phyloP scores from a whole-genome alignment of 2,797 vertebrate species.

The Pyrocephalus nanus region DNA sequence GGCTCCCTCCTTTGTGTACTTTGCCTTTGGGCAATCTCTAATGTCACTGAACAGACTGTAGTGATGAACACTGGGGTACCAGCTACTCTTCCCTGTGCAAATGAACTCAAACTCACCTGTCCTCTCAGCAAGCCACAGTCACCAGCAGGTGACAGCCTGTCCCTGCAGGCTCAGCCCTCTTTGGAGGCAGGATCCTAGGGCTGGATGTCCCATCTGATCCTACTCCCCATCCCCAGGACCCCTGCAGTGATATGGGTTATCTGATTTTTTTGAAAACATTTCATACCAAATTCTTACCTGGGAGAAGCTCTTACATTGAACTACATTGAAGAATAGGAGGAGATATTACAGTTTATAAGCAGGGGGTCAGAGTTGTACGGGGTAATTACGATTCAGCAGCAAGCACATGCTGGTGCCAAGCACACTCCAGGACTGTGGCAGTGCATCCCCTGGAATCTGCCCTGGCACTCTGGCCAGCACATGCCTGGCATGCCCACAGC shows the following conservation, averaged over 20 bases:
- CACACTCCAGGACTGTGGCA: fast-evolving
- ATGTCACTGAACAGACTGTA: not conserved
- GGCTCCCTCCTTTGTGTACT: not conserved
- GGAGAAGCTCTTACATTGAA: not conserved
- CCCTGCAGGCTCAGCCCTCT: not conserved
- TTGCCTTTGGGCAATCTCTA: not conserved
- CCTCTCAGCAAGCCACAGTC: not conserved
- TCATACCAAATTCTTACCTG: not conserved
- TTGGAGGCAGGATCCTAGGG: not conserved
- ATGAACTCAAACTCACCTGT: not conserved
- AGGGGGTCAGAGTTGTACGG: not conserved
- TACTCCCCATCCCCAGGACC: no score
- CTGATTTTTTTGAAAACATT: not conserved
- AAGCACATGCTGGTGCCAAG: fast-evolving
- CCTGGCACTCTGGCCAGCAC: fast-evolving
- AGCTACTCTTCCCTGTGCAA: not conserved
- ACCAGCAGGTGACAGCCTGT: not conserved
- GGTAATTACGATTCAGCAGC: no score
- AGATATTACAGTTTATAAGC: not conserved
- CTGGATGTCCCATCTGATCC: fast-evolving
- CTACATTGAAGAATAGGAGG: not conserved
- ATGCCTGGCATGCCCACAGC: fast-evolving
- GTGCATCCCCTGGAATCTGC: not conserved
- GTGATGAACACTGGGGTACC: not conserved
- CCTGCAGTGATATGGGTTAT: not conserved